Base-by-base conservation (phyloP, 1,140 invertebrate genomes). In the Chironomus tepperi region DNA sequence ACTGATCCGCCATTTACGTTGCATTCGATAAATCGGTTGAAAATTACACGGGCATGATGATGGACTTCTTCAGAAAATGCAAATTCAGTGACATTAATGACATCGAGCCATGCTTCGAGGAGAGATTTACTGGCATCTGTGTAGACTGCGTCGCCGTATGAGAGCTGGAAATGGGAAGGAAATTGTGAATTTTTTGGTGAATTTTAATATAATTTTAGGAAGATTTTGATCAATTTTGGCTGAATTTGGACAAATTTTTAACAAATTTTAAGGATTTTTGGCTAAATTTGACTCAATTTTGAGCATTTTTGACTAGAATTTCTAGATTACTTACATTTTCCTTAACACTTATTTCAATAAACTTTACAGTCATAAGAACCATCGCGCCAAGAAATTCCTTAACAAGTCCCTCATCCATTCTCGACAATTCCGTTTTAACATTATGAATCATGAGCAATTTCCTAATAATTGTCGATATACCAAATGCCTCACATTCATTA, bases 81-180 rank as follows among this genome's bases (percentile, higher is more conserved):
- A 77, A 79, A 75, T 2, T 84, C 79, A 18, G 77, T 78, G 43
- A 88, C 85, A 73, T 82, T 83, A 18, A 89, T 77, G 73, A 90
- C 81, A 42, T 82, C 81, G 18, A 87, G 81, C 91, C 91, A 93
- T 0, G 88, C 86, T 79, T 88, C 87, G 19, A 93, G 80, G 78
- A 92, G 87, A 75, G 86, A 85, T 75, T 92, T 89, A 80, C 91
- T 89, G 1, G 90, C 89, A 79, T 92, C 91, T 80, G 85, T 87
- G 78, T 88, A 91, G 74, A 88, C 81, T 75, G 85, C 85, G 77
- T 92, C 89, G 75, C 91, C 90, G 74, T 85, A 81, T 77, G 73
- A 74, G 64, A 79, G 64, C 79, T 80, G 76, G 67, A 76, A 76
- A 76, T n/a, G n/a, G n/a, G n/a, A n/a, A n/a, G n/a, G n/a, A n/a